Evolutionary conservation across 2,888 invertebrate genomes (phyloP), one percentile per base, ranked within the genome.

Genomic region (Epinotia demarniana): DNA sequence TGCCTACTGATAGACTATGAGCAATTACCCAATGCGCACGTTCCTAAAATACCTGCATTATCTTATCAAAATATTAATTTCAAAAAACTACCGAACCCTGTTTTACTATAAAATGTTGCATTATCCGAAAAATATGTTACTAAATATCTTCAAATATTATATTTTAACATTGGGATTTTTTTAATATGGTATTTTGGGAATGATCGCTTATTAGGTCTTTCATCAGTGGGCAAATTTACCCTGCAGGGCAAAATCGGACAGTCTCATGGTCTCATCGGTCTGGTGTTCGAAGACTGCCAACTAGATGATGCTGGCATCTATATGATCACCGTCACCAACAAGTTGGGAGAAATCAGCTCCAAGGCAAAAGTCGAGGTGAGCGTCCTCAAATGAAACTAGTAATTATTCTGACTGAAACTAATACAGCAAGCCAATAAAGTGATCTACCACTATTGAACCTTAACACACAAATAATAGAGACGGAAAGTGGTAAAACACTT

Each of bases 251-350:
- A 55, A 19, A 72, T 72, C 39, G 57, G 49, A 8, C 63, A 46
- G 55, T 4, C 8, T 67, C 23, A 60, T 19, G 60, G 68, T n/a
- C 16, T 68, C 39, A 33, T 68, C 23, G 68, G 68, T 11, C 19
- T 68, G 33, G 68, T 68, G 3, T 55, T 68, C 16, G 68, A 68
- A 19, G 55, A 33, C 68, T 68, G 68, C 19, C 18, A 43, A 8
- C 19, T 68, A 11, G 13, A 58, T 1, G 68, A 68, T 43, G 68
- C 68, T 57, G 68, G 68, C 81, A 79, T 2, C 87, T 66, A 66
- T 53, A 96, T 97, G 4, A 94, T 98, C 55, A 94, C 96, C 0
- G 96, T 97, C 55, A 94, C 95, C 55, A 98, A 98, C 88, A 96
- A 95, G 80, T 95, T 97, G 3, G 98, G 98, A 71, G 97, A 97